A percentile compares a stretch with the other conserved stretches of the same genome.
These are phyloP conservation scores for Oncorhynchus clarkii DNA, from an alignment of 2,113 vertebrate species.

Conservation along the genomic window DNA sequence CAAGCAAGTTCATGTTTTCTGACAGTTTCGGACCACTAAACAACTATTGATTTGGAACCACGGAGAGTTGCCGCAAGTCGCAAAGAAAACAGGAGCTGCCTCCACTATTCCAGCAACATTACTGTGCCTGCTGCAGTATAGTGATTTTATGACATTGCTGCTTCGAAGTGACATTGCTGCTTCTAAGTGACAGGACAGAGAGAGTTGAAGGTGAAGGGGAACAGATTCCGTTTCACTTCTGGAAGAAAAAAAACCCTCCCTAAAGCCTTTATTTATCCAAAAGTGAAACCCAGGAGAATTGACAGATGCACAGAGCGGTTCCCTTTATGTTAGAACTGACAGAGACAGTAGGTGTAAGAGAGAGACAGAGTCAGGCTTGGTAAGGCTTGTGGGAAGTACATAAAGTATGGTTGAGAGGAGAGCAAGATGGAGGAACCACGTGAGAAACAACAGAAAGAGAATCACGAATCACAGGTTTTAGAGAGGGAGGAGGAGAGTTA, in stretches of 20 bases:
- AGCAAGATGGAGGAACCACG: background rate
- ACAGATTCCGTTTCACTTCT: background rate
- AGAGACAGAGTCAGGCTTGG: background rate
- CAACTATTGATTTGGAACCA: no score
- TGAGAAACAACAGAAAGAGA: no score
- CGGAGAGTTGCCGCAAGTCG: no score
- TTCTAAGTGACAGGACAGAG: background rate
- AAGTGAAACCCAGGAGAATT: background rate
- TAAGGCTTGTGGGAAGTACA: background rate
- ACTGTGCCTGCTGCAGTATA: no score
- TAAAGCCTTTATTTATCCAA: constrained; percentile 1
- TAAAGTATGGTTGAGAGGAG: background rate
- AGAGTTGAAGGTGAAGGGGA: background rate
- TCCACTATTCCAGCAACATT: no score
- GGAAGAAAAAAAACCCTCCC: background rate
- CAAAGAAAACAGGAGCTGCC: no score
- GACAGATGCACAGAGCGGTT: background rate
- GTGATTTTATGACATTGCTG: background rate
- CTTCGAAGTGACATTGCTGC: background rate
- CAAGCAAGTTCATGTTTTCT: no score
- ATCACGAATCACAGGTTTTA: background rate
- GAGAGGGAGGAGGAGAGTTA: background rate
- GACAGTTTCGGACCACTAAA: no score
- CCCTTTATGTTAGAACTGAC: background rate
- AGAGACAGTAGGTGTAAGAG: background rate